These are phyloP conservation scores for Xestoiulus laeticollis DNA, from an alignment of 2,888 invertebrate genomes.

Conservation along the genomic window DNA sequence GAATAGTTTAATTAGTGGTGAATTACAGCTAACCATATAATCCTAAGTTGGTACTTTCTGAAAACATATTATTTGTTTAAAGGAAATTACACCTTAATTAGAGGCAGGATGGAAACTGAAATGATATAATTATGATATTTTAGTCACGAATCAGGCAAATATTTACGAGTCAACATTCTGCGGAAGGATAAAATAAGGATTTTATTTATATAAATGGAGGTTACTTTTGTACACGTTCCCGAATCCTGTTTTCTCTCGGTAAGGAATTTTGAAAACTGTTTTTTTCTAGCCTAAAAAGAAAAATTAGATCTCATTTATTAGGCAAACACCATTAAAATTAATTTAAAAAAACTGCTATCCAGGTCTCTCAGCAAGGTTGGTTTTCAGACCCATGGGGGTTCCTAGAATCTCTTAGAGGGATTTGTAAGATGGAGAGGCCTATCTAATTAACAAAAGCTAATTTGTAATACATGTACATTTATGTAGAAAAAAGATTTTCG, in stretches of 20 bases:
- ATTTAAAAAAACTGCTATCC: not conserved
- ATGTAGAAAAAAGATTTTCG: no score
- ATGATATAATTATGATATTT: slow-evolving; percentile 17
- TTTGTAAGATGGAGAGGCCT: no score
- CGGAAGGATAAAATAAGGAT: not conserved
- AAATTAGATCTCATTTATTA: slow-evolving; percentile 9
- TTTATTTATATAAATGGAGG: slow-evolving; percentile 16
- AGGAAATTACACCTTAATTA: no score
- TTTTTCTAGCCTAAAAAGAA: not conserved
- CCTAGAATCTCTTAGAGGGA: no score
- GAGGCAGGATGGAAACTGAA: not conserved
- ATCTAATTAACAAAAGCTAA: no score
- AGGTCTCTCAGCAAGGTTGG: no score
- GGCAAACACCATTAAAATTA: not conserved
- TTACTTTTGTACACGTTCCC: not conserved
- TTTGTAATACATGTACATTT: no score
- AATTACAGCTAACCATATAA: no score
- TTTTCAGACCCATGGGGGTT: no score
- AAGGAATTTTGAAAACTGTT: not conserved
- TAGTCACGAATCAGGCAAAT: not conserved
- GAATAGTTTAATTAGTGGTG: no score
- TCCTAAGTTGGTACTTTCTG: no score
- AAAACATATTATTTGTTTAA: no score
- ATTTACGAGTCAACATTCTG: slow-evolving; percentile 8
- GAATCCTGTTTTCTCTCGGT: not conserved